A percentile compares a stretch with the other conserved stretches of the same genome.
Conservation (phyloP, 1,140 invertebrate genomes). For the Dolichoris vasculosae region DNA sequence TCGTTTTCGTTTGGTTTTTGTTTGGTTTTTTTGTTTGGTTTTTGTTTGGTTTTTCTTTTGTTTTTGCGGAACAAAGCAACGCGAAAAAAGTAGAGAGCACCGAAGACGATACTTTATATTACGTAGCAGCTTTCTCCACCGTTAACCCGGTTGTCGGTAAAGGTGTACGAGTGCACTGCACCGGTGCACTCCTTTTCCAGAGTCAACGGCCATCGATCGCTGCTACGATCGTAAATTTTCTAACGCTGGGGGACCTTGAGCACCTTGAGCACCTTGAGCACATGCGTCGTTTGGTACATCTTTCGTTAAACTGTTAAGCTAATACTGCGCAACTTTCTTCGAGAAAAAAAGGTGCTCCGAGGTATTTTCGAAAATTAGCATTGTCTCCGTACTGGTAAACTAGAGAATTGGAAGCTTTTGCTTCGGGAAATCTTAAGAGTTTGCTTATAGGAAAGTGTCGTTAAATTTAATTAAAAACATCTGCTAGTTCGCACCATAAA, state of each 20-base stretch:
- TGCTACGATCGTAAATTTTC: conserved; percentile 51
- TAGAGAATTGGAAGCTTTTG: background rate
- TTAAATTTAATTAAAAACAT: background rate
- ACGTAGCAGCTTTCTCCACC: conserved; percentile 28
- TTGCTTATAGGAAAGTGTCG: background rate
- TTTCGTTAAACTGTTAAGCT: background rate
- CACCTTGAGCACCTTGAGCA: background rate
- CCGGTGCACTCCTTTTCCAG: conserved; percentile 35
- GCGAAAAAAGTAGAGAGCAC: background rate
- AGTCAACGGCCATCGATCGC: conserved; percentile 38
- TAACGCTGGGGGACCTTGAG: conserved; percentile 11
- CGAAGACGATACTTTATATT: background rate
- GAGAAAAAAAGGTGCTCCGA: background rate
- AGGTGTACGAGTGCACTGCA: background rate
- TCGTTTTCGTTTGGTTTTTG: background rate
- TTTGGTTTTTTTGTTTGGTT: background rate
- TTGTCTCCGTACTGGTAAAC: background rate
- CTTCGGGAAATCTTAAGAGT: background rate
- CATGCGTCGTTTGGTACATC: background rate
- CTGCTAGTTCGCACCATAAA: background rate
- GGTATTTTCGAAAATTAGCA: background rate
- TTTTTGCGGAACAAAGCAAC: background rate
- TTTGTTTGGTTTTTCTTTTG: background rate
- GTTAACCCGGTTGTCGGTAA: conserved; percentile 44
- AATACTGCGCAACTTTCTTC: conserved; percentile 36